Conservation (phyloP, 2,888 invertebrate species). For the Notodonta ziczac region DNA sequence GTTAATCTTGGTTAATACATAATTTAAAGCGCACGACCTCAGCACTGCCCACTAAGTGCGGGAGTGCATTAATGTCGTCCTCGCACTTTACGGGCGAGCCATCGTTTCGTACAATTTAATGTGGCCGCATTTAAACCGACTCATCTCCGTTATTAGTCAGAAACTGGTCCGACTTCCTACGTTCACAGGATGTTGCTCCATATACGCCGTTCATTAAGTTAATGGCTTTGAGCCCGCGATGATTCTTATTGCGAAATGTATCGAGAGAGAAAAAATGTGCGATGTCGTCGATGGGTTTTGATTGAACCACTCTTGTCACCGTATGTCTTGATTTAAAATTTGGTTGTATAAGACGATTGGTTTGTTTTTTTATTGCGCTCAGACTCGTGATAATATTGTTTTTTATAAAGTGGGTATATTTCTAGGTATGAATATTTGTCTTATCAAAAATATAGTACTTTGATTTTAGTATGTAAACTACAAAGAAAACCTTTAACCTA, state of each 20-base stretch:
- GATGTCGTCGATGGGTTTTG: conserved; percentile 30
- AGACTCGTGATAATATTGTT: too few species aligned
- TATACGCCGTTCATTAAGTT: conserved; percentile 75
- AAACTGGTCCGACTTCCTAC: conserved; percentile 76
- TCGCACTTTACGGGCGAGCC: conserved; percentile 57
- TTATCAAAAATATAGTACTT: too few species aligned
- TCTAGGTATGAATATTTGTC: too few species aligned
- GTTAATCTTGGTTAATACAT: conserved; percentile 41
- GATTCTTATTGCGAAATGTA: conserved; percentile 69
- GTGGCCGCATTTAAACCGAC: conserved; percentile 47
- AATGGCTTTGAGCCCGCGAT: conserved; percentile 63
- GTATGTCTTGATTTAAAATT: not conserved
- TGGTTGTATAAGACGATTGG: not conserved
- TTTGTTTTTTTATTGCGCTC: too few species aligned
- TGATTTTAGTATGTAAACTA: too few species aligned
- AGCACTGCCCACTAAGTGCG: conserved; percentile 51
- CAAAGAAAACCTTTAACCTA: too few species aligned
- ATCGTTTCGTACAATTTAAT: conserved; percentile 41
- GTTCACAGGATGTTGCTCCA: conserved; percentile 79
- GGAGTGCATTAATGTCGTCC: conserved; percentile 65
- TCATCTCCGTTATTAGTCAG: conserved; percentile 75
- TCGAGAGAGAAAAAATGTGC: not conserved
- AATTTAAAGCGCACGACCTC: conserved; percentile 54
- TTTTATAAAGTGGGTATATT: too few species aligned
- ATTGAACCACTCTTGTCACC: conserved; percentile 23